Conservation (phyloP, 2,888 invertebrate genomes). For the Cosmopolites sordidus region DNA sequence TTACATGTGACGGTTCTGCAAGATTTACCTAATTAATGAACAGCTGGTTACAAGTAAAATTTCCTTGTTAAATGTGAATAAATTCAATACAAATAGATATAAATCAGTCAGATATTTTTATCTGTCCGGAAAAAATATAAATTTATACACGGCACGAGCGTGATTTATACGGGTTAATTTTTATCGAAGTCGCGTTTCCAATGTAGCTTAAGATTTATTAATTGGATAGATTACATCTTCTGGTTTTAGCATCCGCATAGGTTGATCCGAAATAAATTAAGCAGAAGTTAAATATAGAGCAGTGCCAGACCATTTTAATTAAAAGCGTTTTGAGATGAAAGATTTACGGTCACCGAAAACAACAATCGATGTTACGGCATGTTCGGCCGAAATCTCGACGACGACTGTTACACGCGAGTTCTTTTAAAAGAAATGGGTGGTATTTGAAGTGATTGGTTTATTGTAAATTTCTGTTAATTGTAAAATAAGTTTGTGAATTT, state of each 20-base stretch:
- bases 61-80: not conserved
- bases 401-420: no score
- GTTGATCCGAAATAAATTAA: conserved; percentile 15
- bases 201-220: conserved; percentile 25
- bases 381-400: no score
- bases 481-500: no score
- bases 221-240: conserved; percentile 22
- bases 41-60: no score
- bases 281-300: conserved; percentile 7
- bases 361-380: no score
- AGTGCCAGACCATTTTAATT: not conserved
- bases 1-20: no score
- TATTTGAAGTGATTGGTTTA: no score
- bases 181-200: conserved; percentile 21
- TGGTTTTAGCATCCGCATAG: conserved; percentile 11
- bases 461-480: no score
- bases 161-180: conserved; percentile 24
- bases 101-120: conserved; percentile 12
- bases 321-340: no score
- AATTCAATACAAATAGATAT: not conserved
- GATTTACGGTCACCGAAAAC: no score
- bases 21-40: no score
- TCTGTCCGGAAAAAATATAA: conserved; percentile 22
- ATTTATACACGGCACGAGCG: conserved; percentile 14
- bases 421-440: no score